Base-by-base conservation (phyloP, 1,140 invertebrate species). In the Drosophila novamexicana region DNA sequence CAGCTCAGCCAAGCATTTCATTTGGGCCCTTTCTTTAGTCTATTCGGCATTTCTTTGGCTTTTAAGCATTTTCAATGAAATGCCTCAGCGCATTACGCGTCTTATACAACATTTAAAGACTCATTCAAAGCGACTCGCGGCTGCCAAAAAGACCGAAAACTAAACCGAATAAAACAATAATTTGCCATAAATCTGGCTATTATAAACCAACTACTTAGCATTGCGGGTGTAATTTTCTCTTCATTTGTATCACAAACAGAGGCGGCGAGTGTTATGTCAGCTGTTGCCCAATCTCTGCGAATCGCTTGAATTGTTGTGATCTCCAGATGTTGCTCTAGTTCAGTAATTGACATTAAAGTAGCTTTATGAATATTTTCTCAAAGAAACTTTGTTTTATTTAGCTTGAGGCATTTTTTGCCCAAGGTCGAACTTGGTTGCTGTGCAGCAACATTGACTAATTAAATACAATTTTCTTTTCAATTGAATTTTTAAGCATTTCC, bases 21-120 rank as follows among this genome's bases (percentile, higher is more conserved):
- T 72, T 86, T 7, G 12, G 64, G 83, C 63, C 79, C 79, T 80
- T 86, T 86, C 80, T 77, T 88, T 40, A 14, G 22, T 14, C 40
- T 40, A 7, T 44, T 14, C 22, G 22, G 22, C 22, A 29, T 29
- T 29, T 42, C 7, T 57, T 12, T 29, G 8, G 8, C n/a, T 36
- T 54, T 42, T 42, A 66, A 61, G 22, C 47, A 62, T 34, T 34
- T 36, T 66, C 32, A 65, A 54, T 49, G 68, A 66, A 67, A 50
- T 71, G 63, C 59, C 50, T 63, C 32, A 64, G 32, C 49, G 58
- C 57, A 79, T 79, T 47, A 54, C 34, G 54, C 58, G 37, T 16
- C 63, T 72, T 72, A 72, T 40, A 66, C 69, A 72, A 72, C 68
- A 59, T 22, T 62, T 7, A 65, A 47, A 34, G 16, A 32, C 45